These are phyloP conservation scores for Helleia helle DNA, from an alignment of 2,888 invertebrate genomes.

Conservation along the genomic window DNA sequence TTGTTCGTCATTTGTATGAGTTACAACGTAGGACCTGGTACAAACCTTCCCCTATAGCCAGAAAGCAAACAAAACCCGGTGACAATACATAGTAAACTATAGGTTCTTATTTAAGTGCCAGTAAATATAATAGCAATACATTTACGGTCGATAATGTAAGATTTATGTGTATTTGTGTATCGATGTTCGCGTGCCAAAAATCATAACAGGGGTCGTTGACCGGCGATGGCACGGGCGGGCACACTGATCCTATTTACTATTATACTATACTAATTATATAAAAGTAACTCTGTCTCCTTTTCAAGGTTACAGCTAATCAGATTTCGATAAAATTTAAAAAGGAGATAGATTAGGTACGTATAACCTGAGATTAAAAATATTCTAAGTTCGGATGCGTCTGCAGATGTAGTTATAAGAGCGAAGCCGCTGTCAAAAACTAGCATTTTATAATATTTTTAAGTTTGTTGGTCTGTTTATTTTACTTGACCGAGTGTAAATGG, in stretches of 20 bases:
- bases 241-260: background rate
- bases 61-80: no score
- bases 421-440: no score
- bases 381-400: no score
- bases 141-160: constrained; percentile 3
- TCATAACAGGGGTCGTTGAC: constrained; percentile 21
- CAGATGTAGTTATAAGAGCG: no score
- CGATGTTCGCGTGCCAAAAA: constrained; percentile 24
- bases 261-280: background rate
- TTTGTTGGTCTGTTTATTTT: no score
- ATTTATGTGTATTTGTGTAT: background rate
- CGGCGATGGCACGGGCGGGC: background rate
- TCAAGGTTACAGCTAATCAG: background rate
- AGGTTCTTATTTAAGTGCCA: background rate
- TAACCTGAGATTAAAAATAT: no score
- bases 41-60: no score
- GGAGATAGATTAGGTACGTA: background rate
- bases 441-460: no score
- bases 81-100: no score
- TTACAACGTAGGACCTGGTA: no score
- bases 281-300: background rate
- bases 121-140: background rate
- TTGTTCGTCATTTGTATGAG: no score
- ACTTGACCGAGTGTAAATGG: no score
- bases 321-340: background rate